Base-by-base conservation (phyloP, 2,113 vertebrate genomes). In the Grantiella picta region DNA sequence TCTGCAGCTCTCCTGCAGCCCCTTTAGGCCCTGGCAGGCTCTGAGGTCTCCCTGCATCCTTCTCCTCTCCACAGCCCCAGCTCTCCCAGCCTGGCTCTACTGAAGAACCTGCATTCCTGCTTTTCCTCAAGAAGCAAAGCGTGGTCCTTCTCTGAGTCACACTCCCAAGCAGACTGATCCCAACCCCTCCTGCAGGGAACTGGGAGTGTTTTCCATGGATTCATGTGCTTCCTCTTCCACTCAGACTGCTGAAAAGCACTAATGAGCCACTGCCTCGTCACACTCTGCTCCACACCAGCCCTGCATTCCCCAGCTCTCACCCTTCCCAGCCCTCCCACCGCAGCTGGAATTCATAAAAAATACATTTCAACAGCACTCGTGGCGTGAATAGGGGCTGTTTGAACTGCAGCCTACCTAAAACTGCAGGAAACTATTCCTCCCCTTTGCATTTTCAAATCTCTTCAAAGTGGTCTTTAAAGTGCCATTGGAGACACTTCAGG, bases 331-430 rank as follows among this genome's bases (percentile, higher is more conserved):
- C 88, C 65, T 42, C 42, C 69, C 8, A 82, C 17, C 0, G 1
- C 88, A 86, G 92, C 82, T 90, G 94, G 82, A 89, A 93, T 61
- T 61, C 24, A 85, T 69, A 16, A 69, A 59, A 63, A 52, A 14
- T 15, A 50, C 22, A 88, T 59, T 86, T 92, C 94, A 89, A 29
- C 76, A 54, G 86, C 49, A 70, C 89, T 89, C 56, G 38, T 6
- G 17, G 92, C 5, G 45, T 59, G 82, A 90, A 88, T 22, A 63
- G 87, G 31, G 54, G 71, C 25, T 89, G 70, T 54, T 54, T 59
- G 82, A 93, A 75, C 82, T 29, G 63, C 75, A 80, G 94, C 75
- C 82, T 65, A 54, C 90, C 90, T 86, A 42, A 40, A 90, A 13
- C 79, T 57, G 68, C 88, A 93, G 92, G 79, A 59, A 92, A 82